These are phyloP conservation scores for Nasonia oneida DNA, from an alignment of 2,888 invertebrate genomes.

Conservation along the genomic window DNA sequence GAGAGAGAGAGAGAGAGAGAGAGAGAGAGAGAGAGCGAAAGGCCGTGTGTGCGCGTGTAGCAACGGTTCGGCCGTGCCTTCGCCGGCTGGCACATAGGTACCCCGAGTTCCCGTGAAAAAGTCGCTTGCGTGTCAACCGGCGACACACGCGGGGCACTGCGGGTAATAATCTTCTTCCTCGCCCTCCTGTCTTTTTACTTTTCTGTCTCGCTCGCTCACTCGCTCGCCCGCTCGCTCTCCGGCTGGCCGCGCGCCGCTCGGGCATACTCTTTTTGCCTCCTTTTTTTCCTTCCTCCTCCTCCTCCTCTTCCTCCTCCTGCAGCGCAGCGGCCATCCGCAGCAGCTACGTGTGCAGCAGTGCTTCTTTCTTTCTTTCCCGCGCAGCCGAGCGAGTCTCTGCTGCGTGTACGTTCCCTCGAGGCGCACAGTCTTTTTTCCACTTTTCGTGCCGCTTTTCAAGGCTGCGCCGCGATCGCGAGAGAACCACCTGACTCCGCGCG, in stretches of 20 bases:
- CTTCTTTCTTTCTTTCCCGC: slow-evolving; percentile 45
- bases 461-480: neutral
- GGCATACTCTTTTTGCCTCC: slow-evolving; percentile 1
- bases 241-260: slow-evolving; percentile 12
- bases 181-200: slow-evolving; percentile 53
- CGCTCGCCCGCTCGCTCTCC: neutral
- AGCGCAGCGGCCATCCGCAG: neutral
- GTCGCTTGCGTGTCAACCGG: slow-evolving; percentile 70
- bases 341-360: neutral
- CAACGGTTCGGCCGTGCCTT: neutral
- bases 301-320: neutral
- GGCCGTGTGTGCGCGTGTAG: neutral
- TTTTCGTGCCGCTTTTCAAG: slow-evolving; percentile 59
- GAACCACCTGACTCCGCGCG: too few species aligned
- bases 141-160: slow-evolving; percentile 66
- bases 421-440: slow-evolving; percentile 49
- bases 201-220: slow-evolving; percentile 12
- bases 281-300: slow-evolving; percentile 8
- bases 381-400: neutral
- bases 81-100: neutral
- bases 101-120: slow-evolving; percentile 67
- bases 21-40: neutral
- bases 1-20: neutral
- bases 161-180: slow-evolving; percentile 70
- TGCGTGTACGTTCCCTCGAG: neutral